phyloP scores from a whole-genome alignment of 1,140 invertebrate genomes.

The Dendrolimus kikuchii region DNA sequence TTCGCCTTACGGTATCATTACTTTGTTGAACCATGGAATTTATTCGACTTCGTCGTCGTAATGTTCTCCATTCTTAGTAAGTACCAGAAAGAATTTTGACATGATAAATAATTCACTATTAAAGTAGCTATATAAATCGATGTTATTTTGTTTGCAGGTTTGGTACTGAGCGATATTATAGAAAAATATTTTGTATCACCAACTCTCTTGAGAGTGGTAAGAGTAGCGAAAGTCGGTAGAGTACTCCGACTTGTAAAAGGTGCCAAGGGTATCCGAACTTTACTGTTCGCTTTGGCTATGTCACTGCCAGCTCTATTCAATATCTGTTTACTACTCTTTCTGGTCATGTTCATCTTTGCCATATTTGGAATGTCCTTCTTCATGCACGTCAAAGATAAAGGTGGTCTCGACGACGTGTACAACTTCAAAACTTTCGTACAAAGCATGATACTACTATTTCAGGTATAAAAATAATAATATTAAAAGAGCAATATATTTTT shows the following conservation, averaged over 20 bases:
- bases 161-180: constrained; percentile 96
- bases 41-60: constrained; percentile 99
- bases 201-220: constrained; percentile 95
- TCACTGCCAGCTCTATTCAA: constrained; percentile 98
- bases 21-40: constrained; percentile 99
- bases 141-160: constrained; percentile 76
- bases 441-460: constrained; percentile 98
- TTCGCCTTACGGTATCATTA: constrained; percentile 97
- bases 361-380: constrained; percentile 99
- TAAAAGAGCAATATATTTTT: background rate
- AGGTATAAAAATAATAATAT: constrained; percentile 73
- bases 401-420: constrained; percentile 96
- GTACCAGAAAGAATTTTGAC: constrained; percentile 31
- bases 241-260: constrained; percentile 97
- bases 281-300: constrained; percentile 98
- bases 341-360: constrained; percentile 99
- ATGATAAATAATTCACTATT: too few relatives aligned
- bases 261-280: constrained; percentile 96
- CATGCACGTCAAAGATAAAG: constrained; percentile 96
- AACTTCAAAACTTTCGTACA: constrained; percentile 99
- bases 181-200: constrained; percentile 98
- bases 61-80: constrained; percentile 97
- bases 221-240: constrained; percentile 97
- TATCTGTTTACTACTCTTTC: constrained; percentile 96
- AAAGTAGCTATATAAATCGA: too few relatives aligned